phyloP scores from a whole-genome alignment of 2,113 vertebrate genomes.

The Gobio gobio region DNA sequence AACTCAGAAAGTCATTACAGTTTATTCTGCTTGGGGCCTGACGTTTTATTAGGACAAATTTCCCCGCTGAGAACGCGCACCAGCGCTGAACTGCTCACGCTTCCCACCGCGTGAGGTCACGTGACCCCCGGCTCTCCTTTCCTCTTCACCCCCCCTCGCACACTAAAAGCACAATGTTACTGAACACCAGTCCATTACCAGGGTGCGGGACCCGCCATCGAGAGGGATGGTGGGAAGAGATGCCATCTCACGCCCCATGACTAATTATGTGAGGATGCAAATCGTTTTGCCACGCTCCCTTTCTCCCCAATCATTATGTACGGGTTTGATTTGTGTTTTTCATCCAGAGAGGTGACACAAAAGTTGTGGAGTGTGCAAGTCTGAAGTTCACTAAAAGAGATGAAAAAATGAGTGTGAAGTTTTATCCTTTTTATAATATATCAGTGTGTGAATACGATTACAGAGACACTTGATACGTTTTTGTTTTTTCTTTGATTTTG shows the following conservation, averaged over 20 bases:
- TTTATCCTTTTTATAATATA: slow-evolving; percentile 8
- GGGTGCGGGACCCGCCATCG: slow-evolving; percentile 48
- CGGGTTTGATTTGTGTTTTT: slow-evolving; percentile 47
- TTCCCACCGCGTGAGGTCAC: slow-evolving; percentile 59
- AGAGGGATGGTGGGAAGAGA: slow-evolving; percentile 48
- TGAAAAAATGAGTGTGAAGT: slow-evolving; percentile 10
- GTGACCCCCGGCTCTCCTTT: slow-evolving; percentile 59
- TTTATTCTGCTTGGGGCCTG: slow-evolving; percentile 83
- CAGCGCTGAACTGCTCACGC: slow-evolving; percentile 66
- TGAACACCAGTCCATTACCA: slow-evolving; percentile 70
- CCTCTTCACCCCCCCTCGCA: slow-evolving; percentile 7
- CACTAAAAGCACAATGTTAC: slow-evolving; percentile 67
- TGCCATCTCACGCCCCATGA: slow-evolving; percentile 52
- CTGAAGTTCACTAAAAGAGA: slow-evolving; percentile 31
- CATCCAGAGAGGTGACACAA: slow-evolving; percentile 21
- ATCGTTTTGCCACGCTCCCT: slow-evolving; percentile 47
- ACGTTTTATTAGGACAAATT: slow-evolving; percentile 84
- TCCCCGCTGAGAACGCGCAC: slow-evolving; percentile 70
- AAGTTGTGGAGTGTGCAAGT: slow-evolving; percentile 23
- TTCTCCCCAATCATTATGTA: slow-evolving; percentile 46
- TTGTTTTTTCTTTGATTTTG: slow-evolving; percentile 6
- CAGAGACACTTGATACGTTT: neutral
- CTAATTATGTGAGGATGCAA: slow-evolving; percentile 59
- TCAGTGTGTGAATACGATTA: slow-evolving; percentile 8
- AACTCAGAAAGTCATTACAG: slow-evolving; percentile 85